Percentiles rank a stretch among this genome's conserved stretches.
These are phyloP conservation scores for Gastracanthus pulcherrimus DNA, from an alignment of 2,888 invertebrate species.

Conservation along the genomic window DNA sequence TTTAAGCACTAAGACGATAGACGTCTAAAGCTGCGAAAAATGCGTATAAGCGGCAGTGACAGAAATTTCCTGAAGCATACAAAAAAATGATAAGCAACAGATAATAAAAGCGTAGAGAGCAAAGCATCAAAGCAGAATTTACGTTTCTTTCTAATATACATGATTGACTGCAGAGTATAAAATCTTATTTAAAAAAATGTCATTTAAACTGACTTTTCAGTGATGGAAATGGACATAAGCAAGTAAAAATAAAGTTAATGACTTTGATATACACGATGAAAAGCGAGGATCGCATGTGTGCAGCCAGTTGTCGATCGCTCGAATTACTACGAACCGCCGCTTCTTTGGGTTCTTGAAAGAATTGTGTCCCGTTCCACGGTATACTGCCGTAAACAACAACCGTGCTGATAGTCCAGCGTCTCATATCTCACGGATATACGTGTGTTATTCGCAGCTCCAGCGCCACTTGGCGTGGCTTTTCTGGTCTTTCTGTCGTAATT, in stretches of 20 bases:
- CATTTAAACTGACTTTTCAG: not conserved
- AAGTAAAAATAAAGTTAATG: slow-evolving; percentile 15
- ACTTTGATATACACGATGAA: slow-evolving; percentile 12
- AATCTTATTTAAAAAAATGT: slow-evolving; percentile 28
- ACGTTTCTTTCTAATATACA: slow-evolving; percentile 47
- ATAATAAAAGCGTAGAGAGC: slow-evolving; percentile 51
- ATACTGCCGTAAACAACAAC: slow-evolving; percentile 7
- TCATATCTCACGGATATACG: slow-evolving; percentile 27
- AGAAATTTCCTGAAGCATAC: slow-evolving; percentile 25
- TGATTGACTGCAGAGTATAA: slow-evolving; percentile 29
- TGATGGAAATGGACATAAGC: slow-evolving; percentile 8
- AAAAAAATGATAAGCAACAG: slow-evolving; percentile 32
- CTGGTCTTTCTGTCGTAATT: slow-evolving; percentile 22
- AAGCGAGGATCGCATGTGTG: slow-evolving; percentile 22
- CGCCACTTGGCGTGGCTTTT: slow-evolving; percentile 36
- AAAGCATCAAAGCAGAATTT: slow-evolving; percentile 68
- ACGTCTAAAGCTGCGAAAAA: slow-evolving; percentile 34
- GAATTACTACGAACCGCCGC: slow-evolving; percentile 58
- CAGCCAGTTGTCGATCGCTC: slow-evolving; percentile 24
- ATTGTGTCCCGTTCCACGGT: slow-evolving; percentile 10
- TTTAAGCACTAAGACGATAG: slow-evolving; percentile 25
- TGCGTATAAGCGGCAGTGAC: slow-evolving; percentile 10
- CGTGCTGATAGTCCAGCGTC: slow-evolving; percentile 10
- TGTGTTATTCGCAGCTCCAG: slow-evolving; percentile 42
- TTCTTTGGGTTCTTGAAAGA: slow-evolving; percentile 59